Evolutionary conservation across 2,888 invertebrate species (phyloP).

Genomic region (Lordiphosa andalusiaca): DNA sequence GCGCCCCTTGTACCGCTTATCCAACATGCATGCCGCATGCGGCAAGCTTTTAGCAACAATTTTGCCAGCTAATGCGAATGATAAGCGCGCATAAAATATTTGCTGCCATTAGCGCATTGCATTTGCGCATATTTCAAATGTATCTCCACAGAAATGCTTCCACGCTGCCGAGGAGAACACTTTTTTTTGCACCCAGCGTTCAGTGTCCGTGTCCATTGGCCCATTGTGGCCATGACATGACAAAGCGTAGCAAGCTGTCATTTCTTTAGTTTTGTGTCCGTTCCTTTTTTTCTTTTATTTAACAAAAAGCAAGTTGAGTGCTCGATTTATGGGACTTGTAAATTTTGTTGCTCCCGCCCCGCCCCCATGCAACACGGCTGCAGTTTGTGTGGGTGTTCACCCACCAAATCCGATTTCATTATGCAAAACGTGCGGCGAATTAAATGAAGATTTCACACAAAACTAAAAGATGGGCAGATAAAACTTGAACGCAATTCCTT

Average conservation of each 20-base stretch:
- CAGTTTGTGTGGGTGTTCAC: constrained; percentile 16
- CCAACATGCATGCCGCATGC: constrained; percentile 28
- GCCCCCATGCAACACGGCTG: constrained; percentile 12
- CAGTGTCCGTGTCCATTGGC: constrained; percentile 8
- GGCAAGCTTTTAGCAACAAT: constrained; percentile 56
- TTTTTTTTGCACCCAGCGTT: constrained; percentile 8
- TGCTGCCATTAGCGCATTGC: constrained; percentile 61
- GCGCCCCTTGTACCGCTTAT: not conserved
- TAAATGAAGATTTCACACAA: constrained; percentile 60
- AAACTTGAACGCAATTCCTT: constrained; percentile 39
- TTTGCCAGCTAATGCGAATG: constrained; percentile 62
- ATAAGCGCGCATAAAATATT: constrained; percentile 68
- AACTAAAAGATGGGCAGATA: constrained; percentile 21
- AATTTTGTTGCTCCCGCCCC: constrained; percentile 15
- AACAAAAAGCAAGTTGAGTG: constrained; percentile 28
- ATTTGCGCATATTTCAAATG: constrained; percentile 51
- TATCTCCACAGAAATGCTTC: constrained; percentile 1
- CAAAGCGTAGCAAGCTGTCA: constrained; percentile 8
- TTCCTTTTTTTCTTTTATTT: constrained; percentile 6
- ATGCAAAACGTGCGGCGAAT: constrained; percentile 68
- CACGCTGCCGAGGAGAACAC: constrained; percentile 8
- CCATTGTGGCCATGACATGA: constrained; percentile 24
- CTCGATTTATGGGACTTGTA: constrained; percentile 31
- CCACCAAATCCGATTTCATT: constrained; percentile 65
- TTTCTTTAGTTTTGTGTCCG: not conserved